Base-by-base conservation (phyloP, 2,797 vertebrate species). In the Vultur gryphus region DNA sequence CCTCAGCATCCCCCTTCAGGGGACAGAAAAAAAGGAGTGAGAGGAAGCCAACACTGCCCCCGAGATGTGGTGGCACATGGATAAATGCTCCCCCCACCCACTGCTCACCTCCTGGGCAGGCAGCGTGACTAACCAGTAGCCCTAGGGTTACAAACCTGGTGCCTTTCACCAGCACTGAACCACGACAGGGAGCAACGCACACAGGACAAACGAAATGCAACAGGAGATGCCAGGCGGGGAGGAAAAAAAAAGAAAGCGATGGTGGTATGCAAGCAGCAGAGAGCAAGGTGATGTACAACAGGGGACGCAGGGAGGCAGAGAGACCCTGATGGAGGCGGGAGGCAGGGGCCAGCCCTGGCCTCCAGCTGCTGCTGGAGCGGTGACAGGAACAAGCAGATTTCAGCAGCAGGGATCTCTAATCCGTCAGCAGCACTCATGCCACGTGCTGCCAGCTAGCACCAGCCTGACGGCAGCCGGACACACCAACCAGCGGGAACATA, bases 301-400 rank as follows among this genome's bases (percentile, higher is more conserved):
- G 46, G 67, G 65, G 44, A 59, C 2, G 13, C 2, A 2, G 39
- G 49, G 9, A 88, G 37, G 43, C 71, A 94, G 43, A 92, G 41
- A 92, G 58, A 64, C 87, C 69, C n/a, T 1, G 16, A 37, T 2
- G 13, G 59, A 91, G 16, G 39, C 14, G 6, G 73, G 57, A 96
- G 93, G 93, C 23, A 10, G 9, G 3, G 76, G 89, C 90, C 95
- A 95, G 95, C 57, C 72, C 87, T 1, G 7, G 87, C 71, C 54
- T 51, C 79, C 94, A 94, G 89, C 92, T 95, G 89, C 94, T 93
- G 78, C 95, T 97, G 95, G 93, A 97, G 65, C 33, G 2, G 16
- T 79, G 95, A 97, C 96, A 97, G 94, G 90, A 97, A 79, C 79
- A 95, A 96, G 94, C 97, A 96, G 96, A 95, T 97, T 97, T 97